Conservation (phyloP, 2,113 vertebrate species). For the Scatophagus argus region DNA sequence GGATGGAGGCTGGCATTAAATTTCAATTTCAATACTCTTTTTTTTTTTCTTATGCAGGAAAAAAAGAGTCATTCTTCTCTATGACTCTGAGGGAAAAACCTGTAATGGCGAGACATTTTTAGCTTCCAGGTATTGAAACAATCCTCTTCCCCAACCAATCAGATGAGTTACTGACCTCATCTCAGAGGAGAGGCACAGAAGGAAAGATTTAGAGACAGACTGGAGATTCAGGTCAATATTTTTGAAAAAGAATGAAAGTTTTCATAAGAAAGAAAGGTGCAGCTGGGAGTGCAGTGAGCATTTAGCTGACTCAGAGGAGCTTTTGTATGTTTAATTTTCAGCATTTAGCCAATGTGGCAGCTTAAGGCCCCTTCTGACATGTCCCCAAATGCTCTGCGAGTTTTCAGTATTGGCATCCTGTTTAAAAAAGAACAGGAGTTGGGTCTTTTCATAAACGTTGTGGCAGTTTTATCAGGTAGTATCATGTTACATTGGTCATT, state of each 20-base stretch:
- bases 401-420: background rate
- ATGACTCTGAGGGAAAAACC: conserved; percentile 1
- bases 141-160: background rate
- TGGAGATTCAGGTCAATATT: conserved; percentile 4
- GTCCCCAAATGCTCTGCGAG: conserved; percentile 8
- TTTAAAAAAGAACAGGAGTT: conserved; percentile 3
- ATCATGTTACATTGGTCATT: background rate
- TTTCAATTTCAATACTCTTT: background rate
- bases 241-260: background rate
- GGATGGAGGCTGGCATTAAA: background rate
- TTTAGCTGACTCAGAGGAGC: conserved; percentile 29
- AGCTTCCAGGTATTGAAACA: background rate
- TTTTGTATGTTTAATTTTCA: conserved; percentile 22
- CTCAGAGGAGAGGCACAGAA: background rate
- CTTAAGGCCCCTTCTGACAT: conserved; percentile 22
- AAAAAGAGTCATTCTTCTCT: background rate
- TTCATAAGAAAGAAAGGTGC: background rate
- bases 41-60: too few relatives aligned
- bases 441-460: background rate
- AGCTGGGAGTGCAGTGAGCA: background rate
- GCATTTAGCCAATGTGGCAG: conserved; percentile 25
- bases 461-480: background rate
- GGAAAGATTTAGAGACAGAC: background rate
- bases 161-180: background rate
- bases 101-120: conserved; percentile 1